phyloP scores from a whole-genome alignment of 2,797 vertebrate species.

The Neomorphus geoffroyi region DNA sequence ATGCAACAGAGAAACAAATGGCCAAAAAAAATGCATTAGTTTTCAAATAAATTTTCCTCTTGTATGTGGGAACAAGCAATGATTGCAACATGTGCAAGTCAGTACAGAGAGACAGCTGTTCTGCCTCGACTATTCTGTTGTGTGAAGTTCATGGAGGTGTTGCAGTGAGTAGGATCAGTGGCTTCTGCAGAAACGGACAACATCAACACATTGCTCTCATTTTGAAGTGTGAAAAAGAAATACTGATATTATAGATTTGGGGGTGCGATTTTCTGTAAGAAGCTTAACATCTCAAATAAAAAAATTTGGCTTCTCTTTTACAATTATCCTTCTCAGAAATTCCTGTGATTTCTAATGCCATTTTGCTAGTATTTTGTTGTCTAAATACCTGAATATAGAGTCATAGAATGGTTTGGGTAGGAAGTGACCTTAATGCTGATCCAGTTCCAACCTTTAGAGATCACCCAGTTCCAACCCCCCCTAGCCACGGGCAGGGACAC shows the following conservation, averaged over 20 bases:
- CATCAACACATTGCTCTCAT: background rate
- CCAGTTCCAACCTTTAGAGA: no score
- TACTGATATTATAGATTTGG: background rate
- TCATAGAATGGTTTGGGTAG: no score
- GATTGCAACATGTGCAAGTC: background rate
- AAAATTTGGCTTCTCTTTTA: background rate
- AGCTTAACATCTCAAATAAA: background rate
- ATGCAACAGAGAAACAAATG: background rate
- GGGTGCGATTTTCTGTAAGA: background rate
- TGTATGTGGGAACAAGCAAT: background rate
- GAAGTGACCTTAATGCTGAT: no score
- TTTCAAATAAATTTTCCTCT: background rate
- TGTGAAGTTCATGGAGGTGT: background rate
- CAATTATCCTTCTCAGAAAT: background rate
- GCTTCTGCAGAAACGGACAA: background rate
- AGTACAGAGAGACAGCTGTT: background rate
- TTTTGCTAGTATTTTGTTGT: background rate
- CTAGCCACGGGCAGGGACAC: no score
- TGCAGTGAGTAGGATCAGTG: background rate
- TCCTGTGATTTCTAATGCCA: fast-evolving
- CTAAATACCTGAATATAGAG: background rate
- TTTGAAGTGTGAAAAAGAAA: background rate
- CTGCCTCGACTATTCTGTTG: background rate
- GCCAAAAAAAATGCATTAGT: background rate
- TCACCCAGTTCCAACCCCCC: no score